phyloP scores from a whole-genome alignment of 2,797 vertebrate genomes.

The Meriones psammophilus region DNA sequence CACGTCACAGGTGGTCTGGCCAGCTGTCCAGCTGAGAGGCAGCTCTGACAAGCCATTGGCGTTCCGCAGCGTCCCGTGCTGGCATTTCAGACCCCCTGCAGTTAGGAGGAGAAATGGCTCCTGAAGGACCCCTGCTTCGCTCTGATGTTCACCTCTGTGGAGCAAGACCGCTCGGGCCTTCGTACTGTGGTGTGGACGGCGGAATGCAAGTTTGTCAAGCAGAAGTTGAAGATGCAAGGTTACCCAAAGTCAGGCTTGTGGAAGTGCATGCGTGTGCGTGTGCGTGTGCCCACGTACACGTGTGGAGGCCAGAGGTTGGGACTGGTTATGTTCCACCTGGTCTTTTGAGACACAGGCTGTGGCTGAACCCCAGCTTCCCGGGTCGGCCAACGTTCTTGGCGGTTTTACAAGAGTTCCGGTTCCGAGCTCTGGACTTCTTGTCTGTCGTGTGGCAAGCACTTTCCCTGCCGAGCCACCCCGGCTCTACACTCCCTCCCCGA shows the following conservation, averaged over 20 bases:
- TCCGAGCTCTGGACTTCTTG: neutral
- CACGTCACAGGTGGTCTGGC: fast-evolving
- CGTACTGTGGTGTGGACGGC: neutral
- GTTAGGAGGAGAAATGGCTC: neutral
- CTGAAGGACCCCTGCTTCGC: neutral
- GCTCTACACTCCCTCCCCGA: neutral
- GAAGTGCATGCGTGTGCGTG: too few relatives aligned
- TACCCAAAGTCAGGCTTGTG: neutral
- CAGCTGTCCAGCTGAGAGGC: fast-evolving
- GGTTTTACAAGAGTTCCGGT: neutral
- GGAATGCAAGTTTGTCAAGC: too few relatives aligned
- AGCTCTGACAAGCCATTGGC: fast-evolving
- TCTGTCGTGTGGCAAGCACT: neutral
- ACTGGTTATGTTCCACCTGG: neutral
- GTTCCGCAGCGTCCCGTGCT: fast-evolving
- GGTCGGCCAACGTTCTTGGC: neutral
- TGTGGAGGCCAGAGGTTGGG: neutral
- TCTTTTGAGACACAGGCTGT: neutral
- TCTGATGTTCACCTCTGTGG: neutral
- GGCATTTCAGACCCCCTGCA: constrained; percentile 21
- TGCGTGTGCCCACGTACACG: neutral
- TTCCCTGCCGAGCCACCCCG: neutral
- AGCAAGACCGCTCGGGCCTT: neutral
- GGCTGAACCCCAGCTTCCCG: neutral
- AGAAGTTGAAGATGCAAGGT: neutral